phyloP scores from a whole-genome alignment of 2,113 vertebrate genomes.

The Craseonycteris thonglongyai region DNA sequence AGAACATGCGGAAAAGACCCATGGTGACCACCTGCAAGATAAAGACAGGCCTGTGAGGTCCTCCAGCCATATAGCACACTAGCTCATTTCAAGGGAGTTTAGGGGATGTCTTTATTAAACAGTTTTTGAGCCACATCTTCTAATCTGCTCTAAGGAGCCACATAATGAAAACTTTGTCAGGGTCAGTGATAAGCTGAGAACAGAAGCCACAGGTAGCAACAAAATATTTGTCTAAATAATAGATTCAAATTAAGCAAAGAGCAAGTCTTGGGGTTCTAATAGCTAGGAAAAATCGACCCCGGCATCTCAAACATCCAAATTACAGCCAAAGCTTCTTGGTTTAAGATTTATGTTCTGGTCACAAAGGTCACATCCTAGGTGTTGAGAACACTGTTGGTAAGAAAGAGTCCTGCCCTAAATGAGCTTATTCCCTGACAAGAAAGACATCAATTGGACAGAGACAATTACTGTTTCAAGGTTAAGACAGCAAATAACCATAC shows the following conservation, averaged over 20 bases:
- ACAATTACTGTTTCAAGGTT: background rate
- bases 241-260: background rate
- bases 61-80: rapidly evolving
- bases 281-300: background rate
- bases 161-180: background rate
- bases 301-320: background rate
- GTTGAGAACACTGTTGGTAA: background rate
- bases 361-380: background rate
- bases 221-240: background rate
- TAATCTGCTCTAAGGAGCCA: background rate
- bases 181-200: background rate
- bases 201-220: background rate
- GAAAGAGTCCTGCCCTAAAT: background rate
- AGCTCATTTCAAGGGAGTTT: background rate
- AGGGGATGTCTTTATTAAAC: background rate
- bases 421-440: background rate
- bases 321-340: background rate
- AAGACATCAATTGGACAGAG: background rate
- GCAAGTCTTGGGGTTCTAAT: background rate
- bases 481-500: background rate
- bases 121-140: background rate
- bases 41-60: slow-evolving; percentile 35
- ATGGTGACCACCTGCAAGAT: slow-evolving; percentile 91
- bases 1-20: slow-evolving; percentile 94
- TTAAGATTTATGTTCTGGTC: background rate